These are phyloP conservation scores for Propithecus coquereli DNA, from an alignment of 2,113 vertebrate genomes.

Conservation along the genomic window DNA sequence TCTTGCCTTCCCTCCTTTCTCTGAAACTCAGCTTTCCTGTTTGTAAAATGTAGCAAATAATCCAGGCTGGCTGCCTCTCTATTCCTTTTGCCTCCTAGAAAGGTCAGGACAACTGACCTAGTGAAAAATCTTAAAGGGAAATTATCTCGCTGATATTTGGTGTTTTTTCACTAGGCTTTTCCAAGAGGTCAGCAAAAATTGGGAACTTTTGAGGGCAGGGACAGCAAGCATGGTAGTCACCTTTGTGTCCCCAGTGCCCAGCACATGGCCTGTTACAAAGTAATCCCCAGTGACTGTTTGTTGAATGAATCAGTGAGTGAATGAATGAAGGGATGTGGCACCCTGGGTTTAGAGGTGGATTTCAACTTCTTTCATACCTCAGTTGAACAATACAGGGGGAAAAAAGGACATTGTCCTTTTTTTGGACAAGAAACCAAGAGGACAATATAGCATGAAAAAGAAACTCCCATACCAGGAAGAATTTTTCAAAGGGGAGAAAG, in stretches of 20 bases:
- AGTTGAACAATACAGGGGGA: not conserved
- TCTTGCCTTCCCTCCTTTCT: not conserved
- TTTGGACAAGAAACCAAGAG: not conserved
- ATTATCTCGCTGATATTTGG: not conserved
- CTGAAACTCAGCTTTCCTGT: not conserved
- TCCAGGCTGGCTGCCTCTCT: not conserved
- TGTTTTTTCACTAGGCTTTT: not conserved
- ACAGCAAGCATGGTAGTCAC: not conserved
- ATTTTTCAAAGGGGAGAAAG: constrained; percentile 48
- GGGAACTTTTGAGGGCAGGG: not conserved
- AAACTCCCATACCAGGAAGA: not conserved
- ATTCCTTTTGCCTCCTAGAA: not conserved
- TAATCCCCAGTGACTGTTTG: not conserved
- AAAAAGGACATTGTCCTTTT: no score
- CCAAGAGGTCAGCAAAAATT: not conserved
- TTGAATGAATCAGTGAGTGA: constrained; percentile 13
- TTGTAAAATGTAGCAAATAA: not conserved
- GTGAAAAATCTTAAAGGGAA: not conserved
- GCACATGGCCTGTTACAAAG: not conserved
- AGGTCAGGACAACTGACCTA: not conserved
- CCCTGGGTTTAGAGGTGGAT: not conserved
- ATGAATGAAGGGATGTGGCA: not conserved
- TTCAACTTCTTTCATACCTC: not conserved
- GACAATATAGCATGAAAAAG: not conserved
- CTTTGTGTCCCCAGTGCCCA: not conserved